Base-by-base conservation (phyloP, 2,797 vertebrate species). In the Rhabdomys pumilio region DNA sequence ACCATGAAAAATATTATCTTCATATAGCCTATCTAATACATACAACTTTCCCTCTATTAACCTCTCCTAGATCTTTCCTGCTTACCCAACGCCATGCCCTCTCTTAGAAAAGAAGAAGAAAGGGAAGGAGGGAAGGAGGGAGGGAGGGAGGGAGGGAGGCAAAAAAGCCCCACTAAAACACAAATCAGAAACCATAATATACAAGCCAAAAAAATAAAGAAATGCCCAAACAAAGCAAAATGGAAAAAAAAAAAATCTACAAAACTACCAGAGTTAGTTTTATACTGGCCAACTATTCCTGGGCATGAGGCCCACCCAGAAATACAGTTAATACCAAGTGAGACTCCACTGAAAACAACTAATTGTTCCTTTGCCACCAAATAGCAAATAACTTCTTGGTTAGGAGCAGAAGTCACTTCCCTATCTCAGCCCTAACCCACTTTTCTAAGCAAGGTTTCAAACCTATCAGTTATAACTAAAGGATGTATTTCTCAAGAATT, bases 391-490 rank as follows among this genome's bases (percentile, higher is more conserved):
- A 10, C 17, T n/a, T 34, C 44, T 67, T 67, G 44, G 59, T 84
- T 84, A 47, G 80, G 82, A 31, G 17, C 3, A 34, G 41, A 31
- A 22, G 9, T 19, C 44, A 67, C 20, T 38, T 69, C 31, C 10
- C 34, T 38, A 22, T 50, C 63, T 86, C 44, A 69, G 63, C 20
- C 20, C 20, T 34, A 67, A 85, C 44, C 91, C 81, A 98, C 72
- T 96, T 95, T 96, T 97, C 89, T 88, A 91, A 77, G 91, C 92
- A 97, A 96, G 55, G 20, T 84, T 87, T 97, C 92, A 96, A 95
- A 96, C 81, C 1, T 84, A 77, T 93, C 93, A 96, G 93, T 96
- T 94, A 92, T 1, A 80, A 59, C 26, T 55, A 91, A 90, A 84
- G 53, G 13, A 87, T 15, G 10, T 57, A 86, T 72, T 90, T 92